Conservation (phyloP, 2,888 invertebrate genomes). For the Xylocampa areola region DNA sequence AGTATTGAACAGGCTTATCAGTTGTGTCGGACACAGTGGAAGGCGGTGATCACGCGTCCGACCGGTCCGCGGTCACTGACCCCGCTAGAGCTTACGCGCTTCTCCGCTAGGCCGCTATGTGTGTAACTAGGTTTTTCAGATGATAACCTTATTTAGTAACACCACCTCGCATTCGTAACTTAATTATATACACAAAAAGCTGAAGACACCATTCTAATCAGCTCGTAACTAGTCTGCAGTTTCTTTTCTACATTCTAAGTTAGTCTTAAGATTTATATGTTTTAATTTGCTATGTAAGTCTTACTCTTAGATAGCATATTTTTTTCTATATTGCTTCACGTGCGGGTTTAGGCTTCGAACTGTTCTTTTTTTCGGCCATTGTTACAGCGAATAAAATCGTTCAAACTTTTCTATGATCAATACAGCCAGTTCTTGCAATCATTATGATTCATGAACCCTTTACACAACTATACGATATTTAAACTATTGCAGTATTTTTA, state of each 20-base stretch:
- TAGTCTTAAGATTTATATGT: constrained; percentile 6
- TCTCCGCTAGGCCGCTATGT: constrained; percentile 73
- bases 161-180: constrained; percentile 48
- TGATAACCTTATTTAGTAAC: constrained; percentile 71
- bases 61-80: constrained; percentile 83
- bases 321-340: constrained; percentile 12
- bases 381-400: constrained; percentile 29
- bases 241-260: constrained; percentile 15
- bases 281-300: constrained; percentile 4
- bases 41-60: constrained; percentile 73
- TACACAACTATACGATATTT: constrained; percentile 15
- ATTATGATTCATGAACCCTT: constrained; percentile 20
- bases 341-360: constrained; percentile 10
- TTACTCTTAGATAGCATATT: constrained; percentile 2
- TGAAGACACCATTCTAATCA: constrained; percentile 32
- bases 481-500: constrained; percentile 17
- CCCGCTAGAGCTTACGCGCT: constrained; percentile 72
- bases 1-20: constrained; percentile 67
- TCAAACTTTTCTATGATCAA: constrained; percentile 17
- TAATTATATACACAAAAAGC: constrained; percentile 41
- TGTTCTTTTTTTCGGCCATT: constrained; percentile 18
- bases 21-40: constrained; percentile 69
- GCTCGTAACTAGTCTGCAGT: constrained; percentile 12
- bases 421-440: constrained; percentile 14
- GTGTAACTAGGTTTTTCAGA: constrained; percentile 76